phyloP scores from a whole-genome alignment of 2,113 vertebrate genomes.

The Platichthys stellatus region DNA sequence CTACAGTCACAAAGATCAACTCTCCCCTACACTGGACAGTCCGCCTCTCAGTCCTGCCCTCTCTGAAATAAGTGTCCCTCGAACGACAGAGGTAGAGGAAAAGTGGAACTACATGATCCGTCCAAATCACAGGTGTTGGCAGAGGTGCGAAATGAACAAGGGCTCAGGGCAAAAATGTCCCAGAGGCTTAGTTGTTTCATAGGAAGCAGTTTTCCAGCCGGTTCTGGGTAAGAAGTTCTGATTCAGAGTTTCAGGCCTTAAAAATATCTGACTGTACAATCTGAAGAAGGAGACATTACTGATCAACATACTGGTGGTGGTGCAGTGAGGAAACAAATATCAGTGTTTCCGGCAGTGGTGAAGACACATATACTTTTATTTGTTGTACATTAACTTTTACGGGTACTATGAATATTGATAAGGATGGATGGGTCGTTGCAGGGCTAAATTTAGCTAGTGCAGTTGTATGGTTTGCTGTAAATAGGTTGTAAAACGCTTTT shows the following conservation, averaged over 20 bases:
- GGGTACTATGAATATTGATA: background rate
- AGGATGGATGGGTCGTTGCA: background rate
- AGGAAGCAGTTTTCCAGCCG: background rate
- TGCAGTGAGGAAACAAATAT: background rate
- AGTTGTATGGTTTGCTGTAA: background rate
- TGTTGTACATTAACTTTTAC: background rate
- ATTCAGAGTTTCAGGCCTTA: background rate
- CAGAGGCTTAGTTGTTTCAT: background rate
- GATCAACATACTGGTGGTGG: background rate
- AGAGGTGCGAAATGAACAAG: too few species aligned
- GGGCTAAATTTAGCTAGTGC: background rate
- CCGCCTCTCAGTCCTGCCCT: background rate
- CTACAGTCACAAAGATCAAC: slow-evolving; percentile 30
- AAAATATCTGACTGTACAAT: background rate
- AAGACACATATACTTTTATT: background rate
- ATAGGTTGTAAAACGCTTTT: background rate
- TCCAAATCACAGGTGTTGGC: background rate
- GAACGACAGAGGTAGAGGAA: too few species aligned
- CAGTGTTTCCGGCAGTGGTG: background rate
- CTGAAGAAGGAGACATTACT: background rate
- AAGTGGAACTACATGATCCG: too few species aligned
- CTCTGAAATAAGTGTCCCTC: background rate
- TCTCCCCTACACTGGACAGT: slow-evolving; percentile 1
- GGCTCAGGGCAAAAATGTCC: too few species aligned
- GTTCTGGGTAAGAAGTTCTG: background rate